phyloP scores from a whole-genome alignment of 2,113 vertebrate species.

The Dendropsophus ebraccatus region DNA sequence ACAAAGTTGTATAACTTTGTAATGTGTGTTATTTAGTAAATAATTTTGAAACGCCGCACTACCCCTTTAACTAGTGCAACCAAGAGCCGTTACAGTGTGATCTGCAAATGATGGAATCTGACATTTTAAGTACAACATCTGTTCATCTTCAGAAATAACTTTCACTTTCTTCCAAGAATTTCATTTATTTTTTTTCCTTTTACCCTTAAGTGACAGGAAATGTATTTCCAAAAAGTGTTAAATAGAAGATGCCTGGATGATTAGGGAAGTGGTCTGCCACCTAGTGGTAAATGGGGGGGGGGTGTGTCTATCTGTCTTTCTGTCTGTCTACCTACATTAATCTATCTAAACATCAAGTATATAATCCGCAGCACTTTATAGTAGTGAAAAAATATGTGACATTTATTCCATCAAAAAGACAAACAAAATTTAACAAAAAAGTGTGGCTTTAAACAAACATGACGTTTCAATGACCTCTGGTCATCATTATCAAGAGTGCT shows the following conservation, averaged over 20 bases:
- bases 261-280: conserved; percentile 34
- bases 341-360: too few species aligned
- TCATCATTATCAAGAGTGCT: too few species aligned
- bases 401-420: too few species aligned
- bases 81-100: neutral
- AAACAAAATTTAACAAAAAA: too few species aligned
- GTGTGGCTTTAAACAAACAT: too few species aligned
- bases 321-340: neutral
- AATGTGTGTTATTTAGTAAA: too few species aligned
- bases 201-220: conserved; percentile 9
- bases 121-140: conserved; percentile 30
- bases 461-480: too few species aligned
- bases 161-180: conserved; percentile 34
- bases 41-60: too few species aligned
- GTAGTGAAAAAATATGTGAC: too few species aligned
- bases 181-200: neutral
- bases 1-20: too few species aligned
- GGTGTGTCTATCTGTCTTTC: neutral
- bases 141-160: conserved; percentile 29
- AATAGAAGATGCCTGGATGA: neutral
- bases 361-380: too few species aligned
- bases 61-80: neutral
- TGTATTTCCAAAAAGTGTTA: conserved; percentile 2
- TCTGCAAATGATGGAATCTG: conserved; percentile 23
- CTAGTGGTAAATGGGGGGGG: conserved; percentile 7